phyloP scores from a whole-genome alignment of 2,888 invertebrate genomes.

The Cremastinae sp. region DNA sequence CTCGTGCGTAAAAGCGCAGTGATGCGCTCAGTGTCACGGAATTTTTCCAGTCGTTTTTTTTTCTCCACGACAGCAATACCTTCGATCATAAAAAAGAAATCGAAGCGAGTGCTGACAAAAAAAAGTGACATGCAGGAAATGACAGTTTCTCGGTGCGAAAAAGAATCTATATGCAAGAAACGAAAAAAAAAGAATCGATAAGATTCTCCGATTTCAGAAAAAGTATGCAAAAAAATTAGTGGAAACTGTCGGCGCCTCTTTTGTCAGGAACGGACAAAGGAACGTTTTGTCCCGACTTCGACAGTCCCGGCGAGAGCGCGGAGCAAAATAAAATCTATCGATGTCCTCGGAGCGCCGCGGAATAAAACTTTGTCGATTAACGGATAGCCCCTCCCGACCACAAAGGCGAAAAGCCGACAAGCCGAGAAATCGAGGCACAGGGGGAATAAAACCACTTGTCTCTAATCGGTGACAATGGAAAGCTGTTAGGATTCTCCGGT shows the following conservation, averaged over 20 bases:
- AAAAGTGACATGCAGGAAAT: slow-evolving; percentile 43
- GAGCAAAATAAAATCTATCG: slow-evolving; percentile 71
- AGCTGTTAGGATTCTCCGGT: slow-evolving; percentile 65
- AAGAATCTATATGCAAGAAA: slow-evolving; percentile 51
- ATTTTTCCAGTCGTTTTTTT: slow-evolving; percentile 58
- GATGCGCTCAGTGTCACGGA: slow-evolving; percentile 70
- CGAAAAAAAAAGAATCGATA: slow-evolving; percentile 25
- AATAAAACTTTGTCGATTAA: slow-evolving; percentile 36
- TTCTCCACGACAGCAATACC: slow-evolving; percentile 41
- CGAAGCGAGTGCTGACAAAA: slow-evolving; percentile 39
- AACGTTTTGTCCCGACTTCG: slow-evolving; percentile 67
- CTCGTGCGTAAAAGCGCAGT: slow-evolving; percentile 66
- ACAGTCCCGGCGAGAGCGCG: slow-evolving; percentile 49
- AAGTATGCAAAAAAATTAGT: slow-evolving; percentile 48
- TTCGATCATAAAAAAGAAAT: slow-evolving; percentile 17
- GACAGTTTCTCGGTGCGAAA: slow-evolving; percentile 56
- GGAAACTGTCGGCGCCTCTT: slow-evolving; percentile 37
- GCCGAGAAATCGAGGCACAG: slow-evolving; percentile 1
- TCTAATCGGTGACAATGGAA: slow-evolving; percentile 74
- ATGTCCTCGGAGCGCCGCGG: slow-evolving; percentile 50
- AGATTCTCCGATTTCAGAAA: slow-evolving; percentile 32
- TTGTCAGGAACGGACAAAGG: slow-evolving; percentile 64
- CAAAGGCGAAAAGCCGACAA: slow-evolving; percentile 20
- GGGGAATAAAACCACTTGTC: slow-evolving; percentile 71
- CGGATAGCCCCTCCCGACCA: slow-evolving; percentile 9